phyloP scores from a whole-genome alignment of 2,797 vertebrate genomes.

The Dendrocincla fuliginosa region DNA sequence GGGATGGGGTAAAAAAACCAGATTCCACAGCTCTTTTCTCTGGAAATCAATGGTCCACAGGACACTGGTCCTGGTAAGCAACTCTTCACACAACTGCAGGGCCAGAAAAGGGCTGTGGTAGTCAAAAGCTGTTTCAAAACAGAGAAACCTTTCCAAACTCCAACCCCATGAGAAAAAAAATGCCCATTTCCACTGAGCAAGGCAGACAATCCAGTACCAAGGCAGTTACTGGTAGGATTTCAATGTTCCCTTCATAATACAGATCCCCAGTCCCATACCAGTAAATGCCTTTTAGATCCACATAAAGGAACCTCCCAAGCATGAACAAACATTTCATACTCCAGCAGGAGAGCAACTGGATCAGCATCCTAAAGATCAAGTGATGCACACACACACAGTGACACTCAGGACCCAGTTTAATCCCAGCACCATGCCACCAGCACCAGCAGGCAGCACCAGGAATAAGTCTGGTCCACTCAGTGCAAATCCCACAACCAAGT shows the following conservation, averaged over 20 bases:
- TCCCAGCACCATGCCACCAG: not conserved
- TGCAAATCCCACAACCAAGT: not conserved
- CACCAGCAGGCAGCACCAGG: not conserved
- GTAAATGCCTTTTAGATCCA: slow-evolving; percentile 36
- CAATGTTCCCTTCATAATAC: not conserved
- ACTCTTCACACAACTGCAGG: not conserved
- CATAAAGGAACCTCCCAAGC: not conserved
- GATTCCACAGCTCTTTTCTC: not conserved
- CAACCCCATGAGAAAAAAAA: not conserved
- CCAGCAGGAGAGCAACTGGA: not conserved
- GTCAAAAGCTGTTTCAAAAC: not conserved
- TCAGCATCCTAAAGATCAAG: not conserved
- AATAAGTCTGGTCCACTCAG: slow-evolving; percentile 20
- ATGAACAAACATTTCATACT: not conserved
- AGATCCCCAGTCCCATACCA: not conserved
- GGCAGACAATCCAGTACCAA: not conserved
- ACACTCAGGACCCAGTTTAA: not conserved
- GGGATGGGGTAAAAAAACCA: not conserved
- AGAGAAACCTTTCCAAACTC: not conserved
- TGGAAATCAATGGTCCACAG: not conserved
- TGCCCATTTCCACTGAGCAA: not conserved
- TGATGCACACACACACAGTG: slow-evolving; percentile 20
- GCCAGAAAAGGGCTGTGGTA: not conserved
- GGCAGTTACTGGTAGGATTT: slow-evolving; percentile 34
- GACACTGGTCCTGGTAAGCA: not conserved